Conservation (phyloP, 2,888 invertebrate genomes). For the Iselma pallidipennis region DNA sequence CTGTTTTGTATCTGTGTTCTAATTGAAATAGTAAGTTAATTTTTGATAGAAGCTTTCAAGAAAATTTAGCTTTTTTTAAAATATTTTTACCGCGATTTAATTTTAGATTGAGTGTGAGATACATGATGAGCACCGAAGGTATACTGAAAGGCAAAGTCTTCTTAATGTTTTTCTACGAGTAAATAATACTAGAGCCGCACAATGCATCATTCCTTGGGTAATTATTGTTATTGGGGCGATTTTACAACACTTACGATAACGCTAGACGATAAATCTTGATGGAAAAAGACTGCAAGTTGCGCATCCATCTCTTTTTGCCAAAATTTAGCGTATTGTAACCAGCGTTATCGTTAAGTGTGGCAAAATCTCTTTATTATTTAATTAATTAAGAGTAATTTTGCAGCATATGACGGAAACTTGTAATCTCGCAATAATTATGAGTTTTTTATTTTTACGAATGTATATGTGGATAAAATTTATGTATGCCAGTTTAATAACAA, state of each 20-base stretch:
- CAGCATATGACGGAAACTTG: constrained; percentile 80
- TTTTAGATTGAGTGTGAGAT: constrained; percentile 28
- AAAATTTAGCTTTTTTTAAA: too few relatives aligned
- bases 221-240: not conserved
- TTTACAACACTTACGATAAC: too few relatives aligned
- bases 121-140: not conserved
- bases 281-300: too few relatives aligned
- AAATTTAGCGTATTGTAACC: too few relatives aligned
- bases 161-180: not conserved
- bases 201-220: constrained; percentile 38
- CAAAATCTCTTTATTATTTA: constrained; percentile 1
- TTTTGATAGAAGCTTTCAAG: not conserved
- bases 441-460: constrained; percentile 83
- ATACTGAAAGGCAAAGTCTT: not conserved
- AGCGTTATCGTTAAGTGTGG: too few relatives aligned
- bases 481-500: constrained; percentile 67
- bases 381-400: constrained; percentile 43
- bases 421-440: constrained; percentile 67
- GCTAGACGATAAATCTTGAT: too few relatives aligned
- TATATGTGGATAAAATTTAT: constrained; percentile 81
- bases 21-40: constrained; percentile 62
- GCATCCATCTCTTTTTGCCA: too few relatives aligned
- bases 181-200: not conserved
- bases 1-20: constrained; percentile 68
- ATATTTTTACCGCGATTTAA: not conserved